Evolutionary conservation across 2,797 vertebrate genomes (phyloP), one percentile per base, ranked within the genome.

Genomic region (Schizothorax lantsangensis): DNA sequence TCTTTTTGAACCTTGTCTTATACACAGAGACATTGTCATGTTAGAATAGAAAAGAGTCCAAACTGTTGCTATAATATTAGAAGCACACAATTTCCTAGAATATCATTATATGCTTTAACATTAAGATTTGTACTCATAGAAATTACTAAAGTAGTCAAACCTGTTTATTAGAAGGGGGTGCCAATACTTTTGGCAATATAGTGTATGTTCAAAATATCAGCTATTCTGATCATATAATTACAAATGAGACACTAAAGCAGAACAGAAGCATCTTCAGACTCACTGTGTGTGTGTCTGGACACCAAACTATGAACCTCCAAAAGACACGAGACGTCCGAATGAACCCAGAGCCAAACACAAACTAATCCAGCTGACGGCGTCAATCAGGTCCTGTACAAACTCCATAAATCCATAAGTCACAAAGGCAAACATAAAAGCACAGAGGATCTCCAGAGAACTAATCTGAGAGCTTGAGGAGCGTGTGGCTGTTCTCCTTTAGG

Each of bases 341-440:
- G n/a, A 30, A 30, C 17, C 11, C 26, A 47, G 69, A 73, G 1
- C 5, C 62, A 1, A 15, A 33, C 62, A 17, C 30, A 4, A 23
- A 47, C 43, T 2, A 26, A 49, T 33, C 73, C 74, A 77, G 10
- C 17, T 3, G 26, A 52, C 5, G 47, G 47, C 5, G 17, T 75
- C 73, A 75, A 75, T 75, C 73, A 75, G 74, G 47, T 77, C 74
- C 74, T 77, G 74, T 54, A 7, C 19, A 23, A 54, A 54, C 74
- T 77, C 49, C 74, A 57, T 38, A 15, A 54, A 36, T 57, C 49
- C 74, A 7, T 17, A 11, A 30, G 45, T 15, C 71, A 47, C n/a
- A 15, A 26, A 69, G 17, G 8, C 68, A 9, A 36, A 10, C 33
- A 9, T 3, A 54, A 21, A 21, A 64, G 23, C 21, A 64, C 62